Percentiles rank a stretch among this genome's conserved stretches.
Evolutionary conservation across 2,888 invertebrate species (phyloP).

Genomic region (Drosophila algonquin): DNA sequence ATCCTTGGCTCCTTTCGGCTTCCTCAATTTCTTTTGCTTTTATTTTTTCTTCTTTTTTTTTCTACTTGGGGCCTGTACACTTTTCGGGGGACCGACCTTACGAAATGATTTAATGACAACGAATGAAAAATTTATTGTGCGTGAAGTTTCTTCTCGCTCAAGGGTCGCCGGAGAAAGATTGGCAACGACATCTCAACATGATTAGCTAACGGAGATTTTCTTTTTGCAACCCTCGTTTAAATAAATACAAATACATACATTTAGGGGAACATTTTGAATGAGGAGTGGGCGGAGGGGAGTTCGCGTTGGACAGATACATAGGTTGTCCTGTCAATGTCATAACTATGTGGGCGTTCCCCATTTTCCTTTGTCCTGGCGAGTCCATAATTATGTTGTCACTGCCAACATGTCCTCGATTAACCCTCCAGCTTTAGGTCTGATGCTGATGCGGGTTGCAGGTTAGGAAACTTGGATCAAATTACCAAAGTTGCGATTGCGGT

Average conservation of each 20-base stretch:
- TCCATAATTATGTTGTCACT: slow-evolving; percentile 73
- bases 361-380: slow-evolving; percentile 51
- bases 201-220: slow-evolving; percentile 50
- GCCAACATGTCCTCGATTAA: slow-evolving; percentile 57
- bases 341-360: slow-evolving; percentile 70
- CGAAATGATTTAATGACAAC: slow-evolving; percentile 81
- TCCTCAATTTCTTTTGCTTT: slow-evolving; percentile 19
- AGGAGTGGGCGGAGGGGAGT: neutral
- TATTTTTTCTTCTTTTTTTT: slow-evolving; percentile 38
- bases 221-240: slow-evolving; percentile 32
- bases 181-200: slow-evolving; percentile 58
- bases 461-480: slow-evolving; percentile 38
- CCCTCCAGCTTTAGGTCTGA: slow-evolving; percentile 26
- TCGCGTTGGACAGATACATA: slow-evolving; percentile 22
- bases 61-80: neutral
- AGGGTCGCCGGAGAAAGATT: slow-evolving; percentile 60
- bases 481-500: slow-evolving; percentile 41
- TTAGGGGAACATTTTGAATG: neutral
- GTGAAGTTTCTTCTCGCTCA: slow-evolving; percentile 68
- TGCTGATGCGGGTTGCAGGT: slow-evolving; percentile 53
- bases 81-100: slow-evolving; percentile 14
- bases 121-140: slow-evolving; percentile 82
- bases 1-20: slow-evolving; percentile 46
- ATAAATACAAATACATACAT: neutral
- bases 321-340: slow-evolving; percentile 64